Evolutionary conservation across 2,113 vertebrate species (phyloP), one percentile per base, ranked within the genome.

Genomic region (Tachuris rubrigastra): DNA sequence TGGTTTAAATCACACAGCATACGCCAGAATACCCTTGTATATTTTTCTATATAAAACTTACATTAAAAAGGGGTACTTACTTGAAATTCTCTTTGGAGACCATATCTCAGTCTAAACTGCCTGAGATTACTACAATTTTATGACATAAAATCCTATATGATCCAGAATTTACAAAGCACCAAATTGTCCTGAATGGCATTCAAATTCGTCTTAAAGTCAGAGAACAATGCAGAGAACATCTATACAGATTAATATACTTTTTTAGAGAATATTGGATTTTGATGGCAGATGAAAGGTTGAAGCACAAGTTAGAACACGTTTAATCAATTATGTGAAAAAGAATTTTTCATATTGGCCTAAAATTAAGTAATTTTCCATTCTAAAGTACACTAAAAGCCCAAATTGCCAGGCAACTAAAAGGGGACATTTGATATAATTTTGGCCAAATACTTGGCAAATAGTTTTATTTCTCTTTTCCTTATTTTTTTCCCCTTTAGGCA

Each of bases 21-120:
- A 60, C 0, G 0, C 13, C 22, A 77, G 22, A 35, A 41, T 66
- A 89, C 58, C 15, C 8, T 77, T 62, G 6, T 18, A 19, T 21
- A 66, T 60, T 5, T 62, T 73, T 50, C 16, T 46, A 14, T 41
- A 35, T 23, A 10, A 1, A 63, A 16, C 9, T 22, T 25, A 19
- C 1, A 25, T 62, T 77, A 8, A 65, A 90, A 88, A 60, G 0
- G 0, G 50, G 7, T 37, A 58, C 11, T 52, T 79, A 12, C 14
- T n/a, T 80, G 27, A 76, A 90, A 65, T 22, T 55, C 12, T 49
- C 4, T 74, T 92, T 86, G 62, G 23, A 84, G 13, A 77, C 0
- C 10, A 6, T 28, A 41, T 23, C n/a, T 80, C 50, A 14, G 17
- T 37, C 33, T 65, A 46, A 76, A 33, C 7, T 90, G 39, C 12